Percentiles rank a stretch among this genome's conserved stretches.
These are phyloP conservation scores for Nemotelus pantherinus DNA, from an alignment of 2,888 invertebrate genomes.

Conservation along the genomic window DNA sequence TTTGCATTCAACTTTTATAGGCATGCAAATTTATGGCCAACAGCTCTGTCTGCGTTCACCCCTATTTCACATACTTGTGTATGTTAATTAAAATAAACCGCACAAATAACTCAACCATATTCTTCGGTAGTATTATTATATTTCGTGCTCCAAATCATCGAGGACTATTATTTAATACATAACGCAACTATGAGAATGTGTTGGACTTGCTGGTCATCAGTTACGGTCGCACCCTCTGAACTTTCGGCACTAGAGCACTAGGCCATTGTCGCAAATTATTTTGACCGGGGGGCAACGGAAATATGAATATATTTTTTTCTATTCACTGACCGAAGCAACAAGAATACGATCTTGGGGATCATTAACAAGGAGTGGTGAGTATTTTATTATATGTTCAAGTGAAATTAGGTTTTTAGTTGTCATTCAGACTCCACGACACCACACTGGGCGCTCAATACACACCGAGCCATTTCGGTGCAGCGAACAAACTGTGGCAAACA, in stretches of 20 bases:
- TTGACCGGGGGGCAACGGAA: neutral
- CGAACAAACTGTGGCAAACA: too few species aligned
- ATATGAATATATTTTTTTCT: slow-evolving; percentile 18
- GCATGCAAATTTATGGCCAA: too few species aligned
- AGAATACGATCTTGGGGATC: neutral
- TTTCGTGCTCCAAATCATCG: slow-evolving; percentile 11
- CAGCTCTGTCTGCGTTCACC: too few species aligned
- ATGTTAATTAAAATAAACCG: too few species aligned
- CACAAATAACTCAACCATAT: too few species aligned
- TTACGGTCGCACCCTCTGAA: slow-evolving; percentile 21
- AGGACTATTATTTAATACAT: slow-evolving; percentile 7
- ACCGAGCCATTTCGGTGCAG: too few species aligned
- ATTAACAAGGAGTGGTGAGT: slow-evolving; percentile 33
- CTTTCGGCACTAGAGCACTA: slow-evolving; percentile 1
- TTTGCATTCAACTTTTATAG: too few species aligned
- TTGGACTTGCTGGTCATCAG: slow-evolving; percentile 9
- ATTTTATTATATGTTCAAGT: slow-evolving; percentile 18
- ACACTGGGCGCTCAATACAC: too few species aligned
- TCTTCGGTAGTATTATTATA: neutral
- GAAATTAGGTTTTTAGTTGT: slow-evolving; percentile 17
- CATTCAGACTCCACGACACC: slow-evolving; percentile 1
- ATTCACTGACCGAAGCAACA: slow-evolving; percentile 23
- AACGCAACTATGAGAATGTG: neutral
- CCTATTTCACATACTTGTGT: too few species aligned
- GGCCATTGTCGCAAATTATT: neutral